A percentile compares a stretch with the other conserved stretches of the same genome.
Conservation (phyloP, 2,113 vertebrate species). For the Protomyctophum bolini region DNA sequence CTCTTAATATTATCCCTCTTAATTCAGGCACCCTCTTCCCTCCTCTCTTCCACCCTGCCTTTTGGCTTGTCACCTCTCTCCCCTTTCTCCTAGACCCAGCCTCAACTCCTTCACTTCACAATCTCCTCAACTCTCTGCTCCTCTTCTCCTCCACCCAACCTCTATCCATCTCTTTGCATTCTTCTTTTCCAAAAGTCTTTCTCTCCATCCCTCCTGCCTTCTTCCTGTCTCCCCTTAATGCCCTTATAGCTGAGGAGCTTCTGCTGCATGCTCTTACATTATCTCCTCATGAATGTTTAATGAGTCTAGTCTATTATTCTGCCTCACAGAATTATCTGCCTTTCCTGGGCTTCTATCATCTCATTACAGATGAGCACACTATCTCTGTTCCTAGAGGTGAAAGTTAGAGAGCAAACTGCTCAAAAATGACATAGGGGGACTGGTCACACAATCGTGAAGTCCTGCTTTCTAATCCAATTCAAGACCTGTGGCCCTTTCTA, state of each 20-base stretch:
- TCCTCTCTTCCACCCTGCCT: background rate
- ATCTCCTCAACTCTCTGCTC: background rate
- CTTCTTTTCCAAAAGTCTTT: conserved; percentile 1
- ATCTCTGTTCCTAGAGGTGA: conserved; percentile 49
- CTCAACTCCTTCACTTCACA: too few relatives aligned
- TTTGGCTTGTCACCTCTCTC: conserved; percentile 21
- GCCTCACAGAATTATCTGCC: conserved; percentile 61
- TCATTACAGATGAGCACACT: conserved; percentile 56
- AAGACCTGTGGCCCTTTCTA: too few relatives aligned
- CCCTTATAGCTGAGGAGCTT: conserved; percentile 36
- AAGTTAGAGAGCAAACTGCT: conserved; percentile 21
- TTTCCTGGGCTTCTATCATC: conserved; percentile 53
- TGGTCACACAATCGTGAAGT: too few relatives aligned
- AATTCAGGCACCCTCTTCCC: conserved; percentile 18
- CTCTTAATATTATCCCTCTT: background rate
- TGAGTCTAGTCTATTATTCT: conserved; percentile 68
- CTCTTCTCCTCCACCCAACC: background rate
- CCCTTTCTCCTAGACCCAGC: conserved; percentile 6
- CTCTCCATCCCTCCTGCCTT: conserved; percentile 4
- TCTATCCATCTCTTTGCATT: conserved; percentile 25
- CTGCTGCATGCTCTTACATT: conserved; percentile 41
- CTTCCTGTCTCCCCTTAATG: conserved; percentile 27
- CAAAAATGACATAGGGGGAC: background rate
- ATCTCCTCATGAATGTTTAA: conserved; percentile 78
- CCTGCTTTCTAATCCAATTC: too few relatives aligned